Percentiles rank a stretch among this genome's conserved stretches.
Evolutionary conservation across 2,113 vertebrate species (phyloP).

Genomic region (Zosterops japonicus): DNA sequence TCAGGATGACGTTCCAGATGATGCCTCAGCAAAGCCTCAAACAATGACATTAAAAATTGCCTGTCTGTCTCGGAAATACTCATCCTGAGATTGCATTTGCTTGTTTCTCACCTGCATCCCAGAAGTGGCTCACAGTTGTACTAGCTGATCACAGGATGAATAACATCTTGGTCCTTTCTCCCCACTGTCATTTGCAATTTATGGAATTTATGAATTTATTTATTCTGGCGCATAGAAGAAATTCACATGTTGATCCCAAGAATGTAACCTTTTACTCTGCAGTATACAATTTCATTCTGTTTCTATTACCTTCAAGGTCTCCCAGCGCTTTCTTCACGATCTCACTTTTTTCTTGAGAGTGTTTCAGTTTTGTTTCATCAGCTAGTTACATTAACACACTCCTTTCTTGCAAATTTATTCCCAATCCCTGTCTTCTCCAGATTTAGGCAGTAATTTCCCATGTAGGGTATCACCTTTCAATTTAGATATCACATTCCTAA

Average conservation of each 20-base stretch:
- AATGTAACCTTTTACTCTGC: background rate
- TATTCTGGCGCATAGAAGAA: background rate
- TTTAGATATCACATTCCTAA: background rate
- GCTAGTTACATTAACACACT: background rate
- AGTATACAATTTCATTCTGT: background rate
- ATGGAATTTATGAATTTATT: conserved; percentile 33
- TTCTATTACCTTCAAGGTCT: conserved; percentile 23
- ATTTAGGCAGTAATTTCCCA: background rate
- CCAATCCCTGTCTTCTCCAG: background rate
- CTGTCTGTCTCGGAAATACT: background rate
- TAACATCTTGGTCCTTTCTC: background rate
- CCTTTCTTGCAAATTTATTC: background rate
- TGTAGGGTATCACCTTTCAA: background rate
- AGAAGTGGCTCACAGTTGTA: background rate
- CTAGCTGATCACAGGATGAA: conserved; percentile 11
- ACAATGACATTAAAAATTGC: conserved; percentile 2
- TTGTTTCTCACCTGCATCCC: conserved; percentile 45
- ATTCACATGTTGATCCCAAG: conserved; percentile 24
- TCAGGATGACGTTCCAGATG: background rate
- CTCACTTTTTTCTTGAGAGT: background rate
- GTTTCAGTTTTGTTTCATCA: conserved; percentile 10
- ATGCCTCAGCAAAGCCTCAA: background rate
- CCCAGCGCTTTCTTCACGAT: background rate
- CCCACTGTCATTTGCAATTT: conserved; percentile 5
- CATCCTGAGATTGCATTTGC: background rate